phyloP scores from a whole-genome alignment of 2,797 vertebrate genomes.

The Antrozous pallidus region DNA sequence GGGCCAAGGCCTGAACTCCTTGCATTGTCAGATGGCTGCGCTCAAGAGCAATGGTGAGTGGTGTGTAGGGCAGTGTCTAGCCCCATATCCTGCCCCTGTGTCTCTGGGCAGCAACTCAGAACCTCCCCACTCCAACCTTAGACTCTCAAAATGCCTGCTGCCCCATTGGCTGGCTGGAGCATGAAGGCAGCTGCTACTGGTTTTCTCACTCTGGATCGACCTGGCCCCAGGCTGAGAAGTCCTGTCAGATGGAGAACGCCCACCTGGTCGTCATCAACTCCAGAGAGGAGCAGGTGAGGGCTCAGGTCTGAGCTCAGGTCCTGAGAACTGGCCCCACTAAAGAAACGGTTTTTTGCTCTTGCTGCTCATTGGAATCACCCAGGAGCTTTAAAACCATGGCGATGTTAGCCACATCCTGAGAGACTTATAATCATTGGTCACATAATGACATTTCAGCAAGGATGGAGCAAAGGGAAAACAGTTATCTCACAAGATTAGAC shows the following conservation, averaged over 20 bases:
- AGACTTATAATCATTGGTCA: not conserved
- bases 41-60: constrained; percentile 41
- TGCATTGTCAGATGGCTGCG: constrained; percentile 14
- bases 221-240: constrained; percentile 79
- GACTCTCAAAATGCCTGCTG: constrained; percentile 71
- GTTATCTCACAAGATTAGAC: not conserved
- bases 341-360: not conserved
- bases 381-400: not conserved
- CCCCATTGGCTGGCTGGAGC: constrained; percentile 71
- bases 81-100: rapidly evolving
- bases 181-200: constrained; percentile 79
- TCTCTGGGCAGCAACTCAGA: not conserved
- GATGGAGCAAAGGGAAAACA: not conserved
- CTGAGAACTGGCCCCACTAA: not conserved
- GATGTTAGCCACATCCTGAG: not conserved
- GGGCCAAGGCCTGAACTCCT: not conserved
- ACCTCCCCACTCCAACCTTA: not conserved
- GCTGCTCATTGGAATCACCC: not conserved
- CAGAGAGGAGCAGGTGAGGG: constrained; percentile 83
- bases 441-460: constrained; percentile 33
- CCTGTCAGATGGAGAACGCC: constrained; percentile 78
- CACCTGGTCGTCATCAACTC: constrained; percentile 81
- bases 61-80: too few species aligned
- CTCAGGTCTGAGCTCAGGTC: too few species aligned
- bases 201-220: constrained; percentile 72